Base-by-base conservation (phyloP, 1,140 invertebrate genomes). In the Lasioglossum baleicum region DNA sequence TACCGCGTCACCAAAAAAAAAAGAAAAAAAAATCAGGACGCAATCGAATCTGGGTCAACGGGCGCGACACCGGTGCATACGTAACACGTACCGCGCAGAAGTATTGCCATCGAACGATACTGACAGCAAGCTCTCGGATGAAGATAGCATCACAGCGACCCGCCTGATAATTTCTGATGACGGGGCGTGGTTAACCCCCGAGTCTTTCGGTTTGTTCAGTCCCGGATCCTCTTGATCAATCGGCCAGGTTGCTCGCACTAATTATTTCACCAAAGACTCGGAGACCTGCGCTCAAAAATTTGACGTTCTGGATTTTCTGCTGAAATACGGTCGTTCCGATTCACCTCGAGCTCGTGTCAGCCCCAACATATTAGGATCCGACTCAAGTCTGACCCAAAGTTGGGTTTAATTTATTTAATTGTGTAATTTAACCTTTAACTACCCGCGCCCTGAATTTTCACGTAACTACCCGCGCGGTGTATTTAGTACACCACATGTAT, bases 41-140 rank as follows among this genome's bases (percentile, higher is more conserved):
- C 48, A 56, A 20, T 15, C n/a, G 42, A 51, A 70, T 70, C 44
- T 76, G 26, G 75, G 66, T 70, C 75, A 76, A 70, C 60, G 75
- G 66, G 56, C 17, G 53, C 66, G 53, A 70, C 66, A 51, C 40
- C 35, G 13, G 31, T 70, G 56, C 75, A 76, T 76, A 76, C 66
- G 67, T 56, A 76, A 76, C 69, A 70, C 66, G 75, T 70, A 76
- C 56, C 75, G 75, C 75, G 75, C 75, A 76, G 75, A 76, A 70
- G 67, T 76, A 63, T 76, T 61, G 56, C 56, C 66, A 70, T 76
- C 66, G 75, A 70, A 40, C 66, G 75, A 76, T 31, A 51, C 42
- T 42, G 42, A 48, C 56, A 48, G 26, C 40, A 15, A 40, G 61
- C 2, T 20, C 31, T 17, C 61, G 61, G 22, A 64, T 15, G 61